Base-by-base conservation (phyloP, 2,113 vertebrate species). In the Glaucomys volans region DNA sequence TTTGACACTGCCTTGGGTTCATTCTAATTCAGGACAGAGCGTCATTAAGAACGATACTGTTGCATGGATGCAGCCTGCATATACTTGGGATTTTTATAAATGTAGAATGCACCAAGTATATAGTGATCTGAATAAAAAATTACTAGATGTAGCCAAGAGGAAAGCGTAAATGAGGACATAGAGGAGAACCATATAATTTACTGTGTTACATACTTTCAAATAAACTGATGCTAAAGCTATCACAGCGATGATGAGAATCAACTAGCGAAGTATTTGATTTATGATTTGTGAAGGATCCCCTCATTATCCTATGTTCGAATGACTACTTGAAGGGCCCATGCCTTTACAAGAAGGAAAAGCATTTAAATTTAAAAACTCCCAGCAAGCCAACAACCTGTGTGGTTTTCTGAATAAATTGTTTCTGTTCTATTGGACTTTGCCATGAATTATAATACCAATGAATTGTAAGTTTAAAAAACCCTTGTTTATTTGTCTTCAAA, bases 111-210 rank as follows among this genome's bases (percentile, higher is more conserved):
- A 26, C 64, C 47, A 22, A 52, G 40, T 66, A 37, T n/a, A 64
- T 28, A 75, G 71, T 37, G 40, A 91, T 75, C 59, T 20, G 91
- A 86, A 79, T 85, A 57, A 90, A 77, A 94, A 96, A 74, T 92
- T 37, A 74, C 93, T 85, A 30, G 67, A 87, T 57, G 67, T 86
- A 92, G 59, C 94, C 94, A 64, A 91, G 88, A 94, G 77, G 88
- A 90, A 85, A 90, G 77, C 30, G 67, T 52, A 85, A 93, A 77
- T 22, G 76, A 84, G 59, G 57, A 82, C 30, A 50, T 8, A 77
- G 67, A 24, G 52, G 37, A 87, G 52, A 69, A 79, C 67, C 76
- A 3, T 59, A 13, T 94, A 74, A 91, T 84, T 92, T 92, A 75
- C 94, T 74, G 57, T 35, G 87, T 62, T 62, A 26, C 81, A 77